Percentiles rank a stretch among this genome's conserved stretches.
Conservation (phyloP, 2,113 vertebrate genomes). For the Triplophysa tibetana region DNA sequence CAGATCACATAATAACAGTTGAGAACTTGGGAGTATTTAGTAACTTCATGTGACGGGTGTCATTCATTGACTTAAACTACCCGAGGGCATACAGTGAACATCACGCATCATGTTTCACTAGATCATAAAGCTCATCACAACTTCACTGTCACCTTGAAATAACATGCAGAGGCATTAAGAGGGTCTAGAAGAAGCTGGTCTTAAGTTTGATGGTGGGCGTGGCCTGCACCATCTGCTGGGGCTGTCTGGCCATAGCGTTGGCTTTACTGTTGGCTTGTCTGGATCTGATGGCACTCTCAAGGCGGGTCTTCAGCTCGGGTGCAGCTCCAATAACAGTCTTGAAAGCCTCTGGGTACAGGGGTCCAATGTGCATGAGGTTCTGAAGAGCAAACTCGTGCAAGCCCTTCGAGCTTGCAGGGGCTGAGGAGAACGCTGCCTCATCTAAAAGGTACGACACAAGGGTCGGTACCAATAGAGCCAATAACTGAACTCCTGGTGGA, state of each 20-base stretch:
- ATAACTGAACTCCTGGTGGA: slow-evolving; percentile 85
- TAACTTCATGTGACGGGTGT: no score
- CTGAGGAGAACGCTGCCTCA: slow-evolving; percentile 86
- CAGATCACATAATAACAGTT: no score
- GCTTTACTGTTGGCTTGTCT: slow-evolving; percentile 93
- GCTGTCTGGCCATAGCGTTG: slow-evolving; percentile 84
- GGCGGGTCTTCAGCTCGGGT: slow-evolving; percentile 89
- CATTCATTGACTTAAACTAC: no score
- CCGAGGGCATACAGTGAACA: no score
- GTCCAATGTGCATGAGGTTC: slow-evolving; percentile 95
- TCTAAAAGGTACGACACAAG: slow-evolving; percentile 95
- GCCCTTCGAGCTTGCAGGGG: slow-evolving; percentile 80
- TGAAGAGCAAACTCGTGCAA: slow-evolving; percentile 97
- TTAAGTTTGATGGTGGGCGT: slow-evolving; percentile 98
- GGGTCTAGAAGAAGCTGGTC: slow-evolving; percentile 90
- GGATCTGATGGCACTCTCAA: slow-evolving; percentile 92
- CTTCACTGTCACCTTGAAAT: neutral
- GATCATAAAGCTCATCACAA: no score
- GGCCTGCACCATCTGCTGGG: slow-evolving; percentile 84
- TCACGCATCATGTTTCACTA: no score
- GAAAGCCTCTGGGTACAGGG: slow-evolving; percentile 94
- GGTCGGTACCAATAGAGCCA: slow-evolving; percentile 93
- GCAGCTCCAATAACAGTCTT: slow-evolving; percentile 97
- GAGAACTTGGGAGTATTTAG: no score
- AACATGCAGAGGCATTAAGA: neutral